These are phyloP conservation scores for Nasalis larvatus DNA, from an alignment of 2,113 vertebrate species.

Conservation along the genomic window DNA sequence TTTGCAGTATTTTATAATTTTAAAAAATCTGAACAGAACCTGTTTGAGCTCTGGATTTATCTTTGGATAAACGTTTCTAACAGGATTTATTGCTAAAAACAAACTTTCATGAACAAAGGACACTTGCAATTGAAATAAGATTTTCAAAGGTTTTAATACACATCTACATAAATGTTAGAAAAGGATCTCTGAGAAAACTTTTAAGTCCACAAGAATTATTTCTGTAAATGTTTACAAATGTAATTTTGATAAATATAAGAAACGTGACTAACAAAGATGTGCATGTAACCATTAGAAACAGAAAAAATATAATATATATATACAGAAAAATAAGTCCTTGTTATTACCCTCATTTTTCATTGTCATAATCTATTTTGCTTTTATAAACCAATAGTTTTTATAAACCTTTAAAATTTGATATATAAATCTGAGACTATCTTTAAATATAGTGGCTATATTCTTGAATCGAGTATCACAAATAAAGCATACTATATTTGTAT, in stretches of 20 bases:
- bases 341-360: neutral
- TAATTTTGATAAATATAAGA: neutral
- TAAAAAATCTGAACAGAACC: neutral
- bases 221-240: neutral
- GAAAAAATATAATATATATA: neutral
- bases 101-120: constrained; percentile 1
- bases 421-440: constrained; percentile 26
- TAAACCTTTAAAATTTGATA: constrained; percentile 8
- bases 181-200: neutral
- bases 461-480: neutral
- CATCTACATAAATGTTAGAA: neutral
- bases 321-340: neutral
- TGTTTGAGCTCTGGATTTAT: neutral
- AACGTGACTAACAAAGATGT: neutral
- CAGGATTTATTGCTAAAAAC: neutral
- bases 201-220: neutral
- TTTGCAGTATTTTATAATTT: neutral
- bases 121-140: constrained; percentile 4
- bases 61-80: neutral
- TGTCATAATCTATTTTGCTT: neutral
- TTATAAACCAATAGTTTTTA: neutral
- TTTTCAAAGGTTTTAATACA: neutral
- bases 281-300: neutral
- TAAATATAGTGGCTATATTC: neutral
- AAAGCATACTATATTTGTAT: constrained; percentile 17